Evolutionary conservation across 1,140 invertebrate genomes (phyloP).

Genomic region (Panagrolaimus sp.): DNA sequence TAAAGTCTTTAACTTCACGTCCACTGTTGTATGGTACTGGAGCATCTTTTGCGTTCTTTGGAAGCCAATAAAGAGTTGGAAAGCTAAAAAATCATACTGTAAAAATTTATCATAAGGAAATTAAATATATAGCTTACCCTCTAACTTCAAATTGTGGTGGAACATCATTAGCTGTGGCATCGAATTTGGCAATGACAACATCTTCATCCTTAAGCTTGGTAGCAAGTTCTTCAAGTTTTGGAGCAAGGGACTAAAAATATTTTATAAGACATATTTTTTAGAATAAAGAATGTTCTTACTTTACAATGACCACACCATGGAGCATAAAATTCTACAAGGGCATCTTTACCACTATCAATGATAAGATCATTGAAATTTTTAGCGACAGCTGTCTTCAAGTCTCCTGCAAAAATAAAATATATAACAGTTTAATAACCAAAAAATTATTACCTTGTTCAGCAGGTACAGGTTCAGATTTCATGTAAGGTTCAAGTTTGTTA

Average conservation of each 20-base stretch:
- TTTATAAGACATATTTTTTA: not conserved
- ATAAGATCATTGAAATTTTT: slow-evolving; percentile 92
- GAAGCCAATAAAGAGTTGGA: slow-evolving; percentile 91
- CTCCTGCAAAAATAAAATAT: too few relatives aligned
- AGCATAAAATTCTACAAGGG: slow-evolving; percentile 93
- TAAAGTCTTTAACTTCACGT: slow-evolving; percentile 84
- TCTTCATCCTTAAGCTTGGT: slow-evolving; percentile 80
- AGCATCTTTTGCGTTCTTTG: slow-evolving; percentile 73
- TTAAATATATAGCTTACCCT: slow-evolving; percentile 62
- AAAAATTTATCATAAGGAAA: slow-evolving; percentile 3
- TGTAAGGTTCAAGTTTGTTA: slow-evolving; percentile 77
- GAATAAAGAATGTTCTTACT: slow-evolving; percentile 17
- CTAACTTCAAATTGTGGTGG: slow-evolving; percentile 81
- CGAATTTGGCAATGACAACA: slow-evolving; percentile 88
- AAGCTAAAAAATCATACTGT: slow-evolving; percentile 66
- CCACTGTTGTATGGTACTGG: slow-evolving; percentile 91
- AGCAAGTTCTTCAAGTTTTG: slow-evolving; percentile 86
- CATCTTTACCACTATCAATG: slow-evolving; percentile 78
- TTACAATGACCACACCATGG: slow-evolving; percentile 99
- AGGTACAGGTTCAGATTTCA: slow-evolving; percentile 91
- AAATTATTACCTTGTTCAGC: slow-evolving; percentile 74
- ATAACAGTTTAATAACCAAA: too few relatives aligned
- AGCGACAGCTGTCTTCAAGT: slow-evolving; percentile 72
- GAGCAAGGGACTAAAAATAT: slow-evolving; percentile 69
- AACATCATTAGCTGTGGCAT: slow-evolving; percentile 97